Percentiles rank a stretch among this genome's conserved stretches.
Evolutionary conservation across 2,113 vertebrate species (phyloP).

Genomic region (Upupa epops): DNA sequence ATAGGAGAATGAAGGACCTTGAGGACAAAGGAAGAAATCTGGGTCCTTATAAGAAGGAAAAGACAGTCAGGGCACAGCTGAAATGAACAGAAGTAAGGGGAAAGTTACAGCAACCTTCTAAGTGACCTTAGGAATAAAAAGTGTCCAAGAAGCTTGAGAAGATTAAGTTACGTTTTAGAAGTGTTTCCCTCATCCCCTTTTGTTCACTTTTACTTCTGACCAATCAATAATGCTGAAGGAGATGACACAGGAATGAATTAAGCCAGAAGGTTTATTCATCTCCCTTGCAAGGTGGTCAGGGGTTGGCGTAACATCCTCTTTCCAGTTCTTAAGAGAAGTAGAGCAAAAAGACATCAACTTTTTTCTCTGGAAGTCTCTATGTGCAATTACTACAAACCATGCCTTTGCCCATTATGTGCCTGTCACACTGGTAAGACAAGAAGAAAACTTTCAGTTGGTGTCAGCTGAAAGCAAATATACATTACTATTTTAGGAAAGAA

Average conservation of each 20-base stretch:
- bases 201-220: conserved; percentile 2
- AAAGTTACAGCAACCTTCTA: conserved; percentile 41
- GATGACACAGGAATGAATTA: conserved; percentile 19
- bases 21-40: conserved; percentile 13
- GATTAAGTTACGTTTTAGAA: conserved; percentile 31
- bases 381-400: background rate
- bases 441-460: background rate
- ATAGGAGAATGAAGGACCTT: conserved; percentile 20
- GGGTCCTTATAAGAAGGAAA: background rate
- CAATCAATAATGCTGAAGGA: conserved; percentile 28
- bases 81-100: background rate
- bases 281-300: background rate
- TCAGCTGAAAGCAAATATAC: background rate
- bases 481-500: background rate
- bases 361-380: background rate
- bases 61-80: background rate
- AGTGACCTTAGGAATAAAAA: conserved; percentile 20
- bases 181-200: background rate
- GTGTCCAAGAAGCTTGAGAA: background rate
- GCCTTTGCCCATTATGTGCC: background rate
- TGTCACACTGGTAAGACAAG: background rate
- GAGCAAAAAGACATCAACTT: background rate
- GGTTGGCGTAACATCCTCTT: background rate
- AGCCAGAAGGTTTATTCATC: conserved; percentile 14
- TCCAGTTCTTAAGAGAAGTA: background rate